phyloP scores from a whole-genome alignment of 2,113 vertebrate species.

The Bos indicus region DNA sequence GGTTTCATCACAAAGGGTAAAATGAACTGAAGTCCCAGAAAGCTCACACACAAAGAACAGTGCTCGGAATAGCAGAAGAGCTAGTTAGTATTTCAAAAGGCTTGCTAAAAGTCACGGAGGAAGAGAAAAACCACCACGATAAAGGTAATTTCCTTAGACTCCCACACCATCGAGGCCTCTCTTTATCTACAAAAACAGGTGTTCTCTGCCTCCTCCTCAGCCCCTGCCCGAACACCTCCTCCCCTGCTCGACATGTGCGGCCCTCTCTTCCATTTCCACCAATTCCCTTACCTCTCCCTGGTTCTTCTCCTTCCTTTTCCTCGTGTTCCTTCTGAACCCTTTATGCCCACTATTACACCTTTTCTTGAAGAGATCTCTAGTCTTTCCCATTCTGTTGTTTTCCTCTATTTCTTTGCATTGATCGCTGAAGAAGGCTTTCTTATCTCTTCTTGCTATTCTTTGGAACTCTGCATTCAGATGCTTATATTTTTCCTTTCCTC shows the following conservation, averaged over 20 bases:
- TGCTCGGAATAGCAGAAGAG: neutral
- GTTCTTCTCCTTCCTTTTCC: neutral
- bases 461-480: no score
- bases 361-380: neutral
- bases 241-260: neutral
- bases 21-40: conserved; percentile 3
- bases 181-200: neutral
- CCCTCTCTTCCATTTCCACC: neutral
- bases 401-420: no score
- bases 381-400: no score
- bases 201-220: neutral
- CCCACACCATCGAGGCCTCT: neutral
- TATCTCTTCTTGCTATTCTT: no score
- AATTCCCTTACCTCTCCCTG: neutral
- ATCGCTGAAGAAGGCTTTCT: no score
- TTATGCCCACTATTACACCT: neutral
- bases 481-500: no score
- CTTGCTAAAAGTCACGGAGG: neutral
- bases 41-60: neutral
- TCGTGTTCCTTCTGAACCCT: neutral
- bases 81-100: neutral
- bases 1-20: neutral
- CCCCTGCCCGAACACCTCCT: neutral
- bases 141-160: neutral
- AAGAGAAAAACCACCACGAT: neutral